phyloP scores from a whole-genome alignment of 2,888 invertebrate genomes.

The Drosophila leonis region DNA sequence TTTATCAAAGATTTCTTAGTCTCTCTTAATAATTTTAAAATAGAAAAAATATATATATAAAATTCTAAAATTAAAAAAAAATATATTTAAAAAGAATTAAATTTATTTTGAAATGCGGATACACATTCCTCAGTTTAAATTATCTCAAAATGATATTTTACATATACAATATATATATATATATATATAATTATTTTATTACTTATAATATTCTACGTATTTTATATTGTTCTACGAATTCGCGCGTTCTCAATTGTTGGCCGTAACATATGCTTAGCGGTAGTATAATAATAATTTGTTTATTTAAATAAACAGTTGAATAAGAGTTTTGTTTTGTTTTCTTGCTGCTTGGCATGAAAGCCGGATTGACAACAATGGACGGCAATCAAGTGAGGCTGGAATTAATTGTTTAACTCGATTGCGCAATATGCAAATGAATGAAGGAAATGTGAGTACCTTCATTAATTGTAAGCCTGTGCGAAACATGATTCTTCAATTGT shows the following conservation, averaged over 20 bases:
- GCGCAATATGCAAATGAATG: conserved; percentile 66
- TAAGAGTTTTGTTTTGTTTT: conserved; percentile 11
- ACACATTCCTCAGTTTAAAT: not conserved
- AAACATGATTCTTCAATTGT: conserved; percentile 47
- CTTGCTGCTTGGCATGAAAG: conserved; percentile 41
- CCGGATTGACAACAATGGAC: conserved; percentile 63
- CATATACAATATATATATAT: not conserved
- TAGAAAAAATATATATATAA: no score
- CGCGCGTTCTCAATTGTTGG: not conserved
- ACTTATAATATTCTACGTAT: not conserved
- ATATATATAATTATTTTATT: no score
- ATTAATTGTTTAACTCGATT: conserved; percentile 54
- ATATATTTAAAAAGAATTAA: no score
- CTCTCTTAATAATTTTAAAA: no score
- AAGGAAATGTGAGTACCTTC: conserved; percentile 38
- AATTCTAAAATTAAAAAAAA: no score
- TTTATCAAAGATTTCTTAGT: no score
- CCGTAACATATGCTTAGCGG: not conserved
- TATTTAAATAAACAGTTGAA: conserved; percentile 29
- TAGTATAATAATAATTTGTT: conserved; percentile 24
- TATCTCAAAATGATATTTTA: not conserved
- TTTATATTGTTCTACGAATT: not conserved
- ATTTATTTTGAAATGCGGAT: no score
- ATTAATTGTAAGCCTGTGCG: conserved; percentile 43
- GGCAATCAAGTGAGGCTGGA: conserved; percentile 41